A percentile compares a stretch with the other conserved stretches of the same genome.
phyloP scores from a whole-genome alignment of 2,113 vertebrate genomes.

The Poeciliopsis turrubarensis region DNA sequence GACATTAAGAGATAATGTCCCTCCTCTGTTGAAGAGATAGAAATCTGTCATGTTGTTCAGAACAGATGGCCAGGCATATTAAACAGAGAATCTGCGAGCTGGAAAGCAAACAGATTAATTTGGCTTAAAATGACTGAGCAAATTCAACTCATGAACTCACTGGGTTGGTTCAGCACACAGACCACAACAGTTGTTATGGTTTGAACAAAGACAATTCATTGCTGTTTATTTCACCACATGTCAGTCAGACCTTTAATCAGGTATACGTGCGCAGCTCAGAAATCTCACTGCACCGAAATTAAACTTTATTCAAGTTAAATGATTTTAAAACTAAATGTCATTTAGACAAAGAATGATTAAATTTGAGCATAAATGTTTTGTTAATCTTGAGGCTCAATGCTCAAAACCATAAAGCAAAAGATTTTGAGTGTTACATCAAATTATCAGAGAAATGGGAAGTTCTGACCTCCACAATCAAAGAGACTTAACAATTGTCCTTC shows the following conservation, averaged over 20 bases:
- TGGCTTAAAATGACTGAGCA: constrained; percentile 51
- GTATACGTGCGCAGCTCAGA: background rate
- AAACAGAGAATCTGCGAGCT: constrained; percentile 52
- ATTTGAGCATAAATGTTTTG: background rate
- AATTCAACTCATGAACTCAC: constrained; percentile 40
- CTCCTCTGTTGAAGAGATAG: constrained; percentile 39
- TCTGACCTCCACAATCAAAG: too few species aligned
- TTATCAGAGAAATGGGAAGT: too few species aligned
- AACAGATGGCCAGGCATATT: constrained; percentile 62
- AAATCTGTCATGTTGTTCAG: constrained; percentile 49
- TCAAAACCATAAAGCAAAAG: too few species aligned
- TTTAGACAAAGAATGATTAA: background rate
- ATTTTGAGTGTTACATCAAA: too few species aligned
- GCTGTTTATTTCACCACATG: constrained; percentile 15
- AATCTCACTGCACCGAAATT: background rate
- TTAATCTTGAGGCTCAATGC: background rate
- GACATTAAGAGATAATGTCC: constrained; percentile 33
- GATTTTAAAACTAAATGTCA: background rate
- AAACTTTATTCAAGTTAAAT: background rate
- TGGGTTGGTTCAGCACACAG: constrained; percentile 38
- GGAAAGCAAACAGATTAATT: constrained; percentile 64
- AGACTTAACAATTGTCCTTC: too few species aligned
- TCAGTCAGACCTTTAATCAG: constrained; percentile 5
- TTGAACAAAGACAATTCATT: constrained; percentile 18
- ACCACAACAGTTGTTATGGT: constrained; percentile 6